Evolutionary conservation across 2,113 vertebrate species (phyloP).

Genomic region (Nannobrachium achirus): DNA sequence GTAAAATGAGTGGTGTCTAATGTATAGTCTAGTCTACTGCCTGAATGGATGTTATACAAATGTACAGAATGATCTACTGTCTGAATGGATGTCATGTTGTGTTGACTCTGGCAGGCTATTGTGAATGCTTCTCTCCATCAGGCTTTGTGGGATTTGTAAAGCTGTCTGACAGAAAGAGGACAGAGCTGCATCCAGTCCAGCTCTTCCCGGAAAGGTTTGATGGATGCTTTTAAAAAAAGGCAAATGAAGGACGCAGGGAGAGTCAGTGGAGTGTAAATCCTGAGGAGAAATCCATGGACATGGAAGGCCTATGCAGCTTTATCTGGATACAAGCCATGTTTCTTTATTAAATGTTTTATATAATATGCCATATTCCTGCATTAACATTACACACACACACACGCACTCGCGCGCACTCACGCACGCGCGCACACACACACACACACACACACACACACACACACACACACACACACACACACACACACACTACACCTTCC

Average conservation of each 20-base stretch:
- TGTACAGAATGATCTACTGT: no score
- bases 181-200: constrained; percentile 26
- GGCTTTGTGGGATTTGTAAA: constrained; percentile 17
- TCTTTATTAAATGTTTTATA: constrained; percentile 5
- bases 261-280: not conserved
- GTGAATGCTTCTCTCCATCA: not conserved
- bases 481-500: not conserved
- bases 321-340: not conserved
- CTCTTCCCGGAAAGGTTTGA: constrained; percentile 10
- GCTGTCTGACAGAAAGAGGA: constrained; percentile 33
- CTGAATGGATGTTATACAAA: no score
- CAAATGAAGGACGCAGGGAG: not conserved
- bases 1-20: no score
- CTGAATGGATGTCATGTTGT: no score
- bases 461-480: no score
- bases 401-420: no score
- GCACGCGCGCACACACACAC: no score
- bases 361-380: constrained; percentile 4
- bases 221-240: not conserved
- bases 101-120: no score
- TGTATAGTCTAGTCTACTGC: no score
- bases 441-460: no score
- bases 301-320: not conserved
- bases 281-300: not conserved
- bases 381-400: not conserved